Base-by-base conservation (phyloP, 2,113 vertebrate genomes). In the Ailuropoda melanoleuca region DNA sequence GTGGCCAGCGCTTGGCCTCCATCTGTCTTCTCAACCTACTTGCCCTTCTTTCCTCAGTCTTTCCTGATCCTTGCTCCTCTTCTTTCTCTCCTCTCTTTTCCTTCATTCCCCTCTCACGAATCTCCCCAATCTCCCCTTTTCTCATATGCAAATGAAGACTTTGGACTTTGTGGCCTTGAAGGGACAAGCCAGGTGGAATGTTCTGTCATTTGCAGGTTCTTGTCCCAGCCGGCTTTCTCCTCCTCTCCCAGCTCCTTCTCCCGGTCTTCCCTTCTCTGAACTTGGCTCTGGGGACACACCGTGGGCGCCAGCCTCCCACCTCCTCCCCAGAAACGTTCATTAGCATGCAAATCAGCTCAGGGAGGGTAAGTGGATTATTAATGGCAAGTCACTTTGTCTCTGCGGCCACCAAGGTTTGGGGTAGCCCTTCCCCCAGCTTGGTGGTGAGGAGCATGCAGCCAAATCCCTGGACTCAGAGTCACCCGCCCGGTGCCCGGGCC, bases 101-200 rank as follows among this genome's bases (percentile, higher is more conserved):
- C 24, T 72, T 62, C 23, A 55, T 56, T 43, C 39, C 31, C 75
- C 14, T 53, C 93, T 74, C 19, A n/a, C 37, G 18, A 24, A 4
- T 31, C 43, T 75, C 74, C 39, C 26, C 48, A 34, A 1, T 34
- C 53, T 88, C 60, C 26, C 46, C 14, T 72, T 58, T 72, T 53
- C 37, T 92, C 82, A 75, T 4, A 70, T 50, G 58, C 64, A 95
- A 80, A 96, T 23, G 60, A 56, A 55, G 29, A 19, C 89, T 89
- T 82, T 74, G 87, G 43, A 80, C 86, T 56, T n/a, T 1, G 55
- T 29, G 50, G 55, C 39, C 81, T 93, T 24, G 80, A 23, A 77
- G 58, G 64, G 10, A 2, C 10, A 7, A 7, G 83, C 8, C 70
- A 26, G 29, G 50, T 21, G 29, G 7, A 68, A n/a, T 29, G 24